A percentile compares a stretch with the other conserved stretches of the same genome.
Conservation (phyloP, 37 sponge, comb jelly and placozoan species). For the Aphrocallistes beatrix region DNA sequence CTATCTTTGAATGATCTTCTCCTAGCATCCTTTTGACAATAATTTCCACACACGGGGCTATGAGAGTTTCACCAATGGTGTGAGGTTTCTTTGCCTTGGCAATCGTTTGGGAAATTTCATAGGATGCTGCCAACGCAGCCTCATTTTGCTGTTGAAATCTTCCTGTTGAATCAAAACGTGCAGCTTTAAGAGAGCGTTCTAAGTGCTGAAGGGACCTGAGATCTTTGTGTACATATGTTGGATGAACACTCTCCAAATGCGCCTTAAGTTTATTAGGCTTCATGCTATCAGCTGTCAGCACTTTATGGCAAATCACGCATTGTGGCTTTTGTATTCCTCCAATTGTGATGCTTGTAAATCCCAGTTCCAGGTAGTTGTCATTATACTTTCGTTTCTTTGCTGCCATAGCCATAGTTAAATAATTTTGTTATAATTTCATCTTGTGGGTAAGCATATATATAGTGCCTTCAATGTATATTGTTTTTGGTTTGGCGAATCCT, state of each 20-base stretch:
- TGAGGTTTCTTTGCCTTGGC: neutral
- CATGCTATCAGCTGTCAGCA: neutral
- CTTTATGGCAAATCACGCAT: constrained; percentile 1
- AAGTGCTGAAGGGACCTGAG: neutral
- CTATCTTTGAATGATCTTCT: neutral
- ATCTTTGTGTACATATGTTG: neutral
- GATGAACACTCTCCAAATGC: neutral
- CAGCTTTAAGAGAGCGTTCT: neutral
- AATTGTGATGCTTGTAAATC: neutral
- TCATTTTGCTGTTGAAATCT: constrained; percentile 10
- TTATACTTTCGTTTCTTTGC: neutral
- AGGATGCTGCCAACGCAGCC: neutral
- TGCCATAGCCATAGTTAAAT: neutral
- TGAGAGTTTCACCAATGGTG: constrained; percentile 9
- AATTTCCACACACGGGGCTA: neutral
- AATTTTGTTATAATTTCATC: neutral
- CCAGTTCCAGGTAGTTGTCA: neutral
- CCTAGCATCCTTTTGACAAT: neutral
- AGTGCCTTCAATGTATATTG: neutral
- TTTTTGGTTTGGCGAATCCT: neutral
- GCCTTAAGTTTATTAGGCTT: neutral
- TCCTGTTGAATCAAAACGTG: neutral
- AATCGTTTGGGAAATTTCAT: neutral
- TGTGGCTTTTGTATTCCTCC: neutral
- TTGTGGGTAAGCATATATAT: neutral